Evolutionary conservation across 2,797 vertebrate species (phyloP), one percentile per base, ranked within the genome.

Genomic region (Paguma larvata): DNA sequence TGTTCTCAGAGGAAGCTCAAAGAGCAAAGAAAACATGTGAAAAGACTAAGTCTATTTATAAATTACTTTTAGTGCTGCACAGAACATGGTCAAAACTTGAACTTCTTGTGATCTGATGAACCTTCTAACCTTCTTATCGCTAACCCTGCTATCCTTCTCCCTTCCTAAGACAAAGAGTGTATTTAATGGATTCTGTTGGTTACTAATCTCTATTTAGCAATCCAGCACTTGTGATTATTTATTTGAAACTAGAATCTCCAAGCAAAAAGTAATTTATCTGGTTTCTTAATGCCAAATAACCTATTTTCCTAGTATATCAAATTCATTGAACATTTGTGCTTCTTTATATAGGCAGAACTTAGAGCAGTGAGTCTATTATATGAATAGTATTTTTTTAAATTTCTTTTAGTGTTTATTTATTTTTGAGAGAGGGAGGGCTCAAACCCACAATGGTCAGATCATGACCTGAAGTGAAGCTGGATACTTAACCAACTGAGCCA

Each of bases 31-130:
- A 79, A 44, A 72, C 87, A 34, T 65, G 2, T 38, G 51, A 95
- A 92, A 90, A 92, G 32, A 65, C 5, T 2, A 8, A 93, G 25
- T 44, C 44, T 83, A 38, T 97, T 95, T 89, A 83, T 89, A 95
- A 85, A 67, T 83, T 68, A 56, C 48, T 73, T 92, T 72, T 72
- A 59, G 30, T 80, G n/a, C 41, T 89, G 27, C 46, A 6, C 6
- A 51, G 79, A 96, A 15, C 65, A 27, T 27, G 46, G 41, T 38
- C 63, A 89, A 82, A 85, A 44, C 32, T 30, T 75, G 68, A 95
- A 75, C 62, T 44, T 89, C 14, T 70, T 82, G 11, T 90, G 77
- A 51, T 79, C n/a, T 27, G 95, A 14, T 9, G 56, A 89, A 77
- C 38, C n/a, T 44, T 79, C 16, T 41, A 67, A 48, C 6, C 11